Conservation (phyloP, 2,888 invertebrate genomes). For the Diplazon laetatorius region DNA sequence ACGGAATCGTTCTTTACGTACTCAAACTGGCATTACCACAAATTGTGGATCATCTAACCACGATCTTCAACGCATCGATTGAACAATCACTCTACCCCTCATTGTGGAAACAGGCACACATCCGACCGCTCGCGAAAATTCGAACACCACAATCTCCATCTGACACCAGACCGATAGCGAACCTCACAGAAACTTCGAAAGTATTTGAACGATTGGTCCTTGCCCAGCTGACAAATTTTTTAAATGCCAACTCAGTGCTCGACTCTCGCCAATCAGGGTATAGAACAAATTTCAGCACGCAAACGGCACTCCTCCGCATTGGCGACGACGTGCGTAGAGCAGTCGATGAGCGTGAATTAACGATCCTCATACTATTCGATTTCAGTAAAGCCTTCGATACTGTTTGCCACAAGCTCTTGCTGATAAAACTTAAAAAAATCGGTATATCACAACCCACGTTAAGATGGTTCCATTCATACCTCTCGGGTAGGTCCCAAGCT, state of each 20-base stretch:
- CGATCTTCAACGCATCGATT: no score
- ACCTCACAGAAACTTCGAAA: constrained; percentile 9
- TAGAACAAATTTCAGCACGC: background rate
- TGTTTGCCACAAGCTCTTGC: no score
- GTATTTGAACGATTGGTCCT: background rate
- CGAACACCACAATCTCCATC: background rate
- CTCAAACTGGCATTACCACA: background rate
- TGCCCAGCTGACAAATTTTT: background rate
- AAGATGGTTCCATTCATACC: no score
- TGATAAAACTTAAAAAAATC: no score
- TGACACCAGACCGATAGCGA: constrained; percentile 39
- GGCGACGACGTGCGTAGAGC: constrained; percentile 3
- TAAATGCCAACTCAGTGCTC: background rate
- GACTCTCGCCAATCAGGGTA: constrained; percentile 25
- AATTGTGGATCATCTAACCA: background rate
- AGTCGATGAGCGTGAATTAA: constrained; percentile 19
- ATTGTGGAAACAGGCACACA: no score
- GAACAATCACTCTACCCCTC: no score
- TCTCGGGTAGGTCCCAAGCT: background rate
- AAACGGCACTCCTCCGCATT: constrained; percentile 16
- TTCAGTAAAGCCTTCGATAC: constrained; percentile 42
- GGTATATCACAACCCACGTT: no score
- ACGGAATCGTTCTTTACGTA: no score
- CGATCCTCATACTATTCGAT: constrained; percentile 39
- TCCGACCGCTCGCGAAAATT: no score